Conservation (phyloP, 2,888 invertebrate genomes). For the Baccha elongata region DNA sequence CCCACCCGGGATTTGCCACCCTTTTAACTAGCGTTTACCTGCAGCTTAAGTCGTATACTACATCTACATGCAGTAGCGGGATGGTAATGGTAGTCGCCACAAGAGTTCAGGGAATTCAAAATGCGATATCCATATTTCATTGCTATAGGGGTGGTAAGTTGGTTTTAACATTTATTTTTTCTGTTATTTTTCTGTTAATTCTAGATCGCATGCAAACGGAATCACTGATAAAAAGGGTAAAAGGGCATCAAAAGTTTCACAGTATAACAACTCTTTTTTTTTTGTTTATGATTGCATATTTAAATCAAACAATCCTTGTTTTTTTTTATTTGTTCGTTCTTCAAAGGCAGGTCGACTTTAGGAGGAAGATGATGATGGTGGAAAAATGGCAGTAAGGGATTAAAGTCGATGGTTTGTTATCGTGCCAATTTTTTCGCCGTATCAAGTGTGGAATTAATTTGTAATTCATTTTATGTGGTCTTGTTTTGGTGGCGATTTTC, state of each 20-base stretch:
- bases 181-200: slow-evolving; percentile 8
- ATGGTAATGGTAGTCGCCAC: slow-evolving; percentile 1
- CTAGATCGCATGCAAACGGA: slow-evolving; percentile 59
- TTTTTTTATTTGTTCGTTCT: slow-evolving; percentile 17
- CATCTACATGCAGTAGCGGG: slow-evolving; percentile 17
- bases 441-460: slow-evolving; percentile 71
- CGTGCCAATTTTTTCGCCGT: slow-evolving; percentile 51
- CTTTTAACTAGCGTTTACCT: slow-evolving; percentile 47
- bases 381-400: neutral
- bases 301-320: slow-evolving; percentile 61
- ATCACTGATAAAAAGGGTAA: slow-evolving; percentile 53
- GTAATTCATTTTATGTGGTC: slow-evolving; percentile 54
- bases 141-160: slow-evolving; percentile 31
- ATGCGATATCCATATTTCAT: slow-evolving; percentile 64
- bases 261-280: slow-evolving; percentile 35
- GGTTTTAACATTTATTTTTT: slow-evolving; percentile 5
- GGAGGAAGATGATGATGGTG: neutral
- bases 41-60: slow-evolving; percentile 48
- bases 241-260: slow-evolving; percentile 30
- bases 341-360: neutral
- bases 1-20: slow-evolving; percentile 3
- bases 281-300: slow-evolving; percentile 65
- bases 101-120: slow-evolving; percentile 59
- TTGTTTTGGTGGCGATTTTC: slow-evolving; percentile 49
- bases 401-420: slow-evolving; percentile 41